Percentiles rank a stretch among this genome's conserved stretches.
phyloP scores from a whole-genome alignment of 1,140 invertebrate species.

The Drosophila suzukii region DNA sequence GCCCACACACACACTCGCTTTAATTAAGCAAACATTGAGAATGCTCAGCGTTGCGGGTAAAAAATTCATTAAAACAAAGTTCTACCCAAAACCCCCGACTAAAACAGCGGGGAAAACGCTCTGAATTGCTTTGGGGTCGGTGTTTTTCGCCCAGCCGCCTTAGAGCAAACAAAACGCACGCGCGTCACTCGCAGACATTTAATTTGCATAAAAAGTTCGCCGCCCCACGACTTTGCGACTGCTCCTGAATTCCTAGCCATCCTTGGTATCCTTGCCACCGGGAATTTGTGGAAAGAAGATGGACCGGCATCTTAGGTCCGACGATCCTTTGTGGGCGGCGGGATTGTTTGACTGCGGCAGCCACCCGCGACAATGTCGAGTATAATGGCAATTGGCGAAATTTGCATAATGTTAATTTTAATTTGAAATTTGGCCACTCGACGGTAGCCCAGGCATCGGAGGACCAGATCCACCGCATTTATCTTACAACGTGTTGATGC shows the following conservation, averaged over 20 bases:
- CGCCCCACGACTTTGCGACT: constrained; percentile 40
- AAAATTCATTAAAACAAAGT: constrained; percentile 75
- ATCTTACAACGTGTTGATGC: constrained; percentile 78
- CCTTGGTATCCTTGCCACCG: background rate
- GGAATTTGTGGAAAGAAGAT: background rate
- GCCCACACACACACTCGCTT: constrained; percentile 33
- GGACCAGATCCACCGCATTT: constrained; percentile 44
- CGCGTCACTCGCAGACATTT: constrained; percentile 76
- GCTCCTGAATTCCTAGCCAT: background rate
- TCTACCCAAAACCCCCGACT: constrained; percentile 14
- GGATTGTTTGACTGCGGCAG: constrained; percentile 72
- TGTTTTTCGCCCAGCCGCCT: constrained; percentile 36
- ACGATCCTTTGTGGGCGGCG: constrained; percentile 52
- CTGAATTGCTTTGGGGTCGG: constrained; percentile 21
- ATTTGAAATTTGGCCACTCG: constrained; percentile 79
- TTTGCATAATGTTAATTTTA: constrained; percentile 82
- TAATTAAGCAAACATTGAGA: constrained; percentile 76
- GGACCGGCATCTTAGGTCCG: constrained; percentile 15
- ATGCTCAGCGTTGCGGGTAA: constrained; percentile 70
- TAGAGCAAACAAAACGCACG: constrained; percentile 76
- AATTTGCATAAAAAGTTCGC: constrained; percentile 80
- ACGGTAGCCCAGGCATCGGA: constrained; percentile 50
- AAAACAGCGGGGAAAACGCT: constrained; percentile 40
- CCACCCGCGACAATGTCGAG: constrained; percentile 63
- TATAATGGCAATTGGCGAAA: constrained; percentile 62